Evolutionary conservation across 2,888 invertebrate species (phyloP), one percentile per base, ranked within the genome.

Genomic region (Drosophila infuscata): DNA sequence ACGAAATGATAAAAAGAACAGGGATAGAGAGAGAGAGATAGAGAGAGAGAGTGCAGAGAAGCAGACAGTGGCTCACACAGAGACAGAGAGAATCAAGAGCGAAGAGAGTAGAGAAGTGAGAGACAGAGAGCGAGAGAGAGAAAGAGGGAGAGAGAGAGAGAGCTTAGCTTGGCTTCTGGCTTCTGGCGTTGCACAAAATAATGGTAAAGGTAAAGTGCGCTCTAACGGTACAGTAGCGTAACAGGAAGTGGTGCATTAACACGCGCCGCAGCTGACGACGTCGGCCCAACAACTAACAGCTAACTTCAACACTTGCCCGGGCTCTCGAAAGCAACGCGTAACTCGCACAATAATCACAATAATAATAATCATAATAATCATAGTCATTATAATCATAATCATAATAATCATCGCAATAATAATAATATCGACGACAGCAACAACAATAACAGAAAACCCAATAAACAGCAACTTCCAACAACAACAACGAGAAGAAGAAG

Each of bases 241-340:
- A 84, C 91, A 91, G 91, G 91, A 90, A 87, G 82, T 89, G 91
- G 81, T 89, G 90, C 91, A 91, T 91, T 89, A 91, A 88, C 91
- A 91, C 90, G 90, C 89, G 82, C 85, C 85, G 88, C 89, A 83
- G 76, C 70, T 67, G 70, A 74, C 67, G 64, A 67, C 68, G 81
- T 59, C 82, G 60, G 53, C 74, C 62, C 56, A 60, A 66, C 63
- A 66, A 69, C 64, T 70, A 61, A 77, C 57, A 57, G 65, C 46
- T 49, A 48, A 79, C 48, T 65, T 60, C 25, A 58, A 60, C 52
- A 68, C 59, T 81, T 73, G 66, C 72, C 76, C 76, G 76, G 76
- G 82, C 82, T 54, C 72, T 46, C 20, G 8, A 20, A 57, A 56
- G 59, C 76, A 61, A 64, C 77, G 77, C 77, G 77, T 77, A 76